Percentiles rank a stretch among this genome's conserved stretches.
Evolutionary conservation across 1,140 invertebrate species (phyloP).

Genomic region (Zaprionus nigranus): DNA sequence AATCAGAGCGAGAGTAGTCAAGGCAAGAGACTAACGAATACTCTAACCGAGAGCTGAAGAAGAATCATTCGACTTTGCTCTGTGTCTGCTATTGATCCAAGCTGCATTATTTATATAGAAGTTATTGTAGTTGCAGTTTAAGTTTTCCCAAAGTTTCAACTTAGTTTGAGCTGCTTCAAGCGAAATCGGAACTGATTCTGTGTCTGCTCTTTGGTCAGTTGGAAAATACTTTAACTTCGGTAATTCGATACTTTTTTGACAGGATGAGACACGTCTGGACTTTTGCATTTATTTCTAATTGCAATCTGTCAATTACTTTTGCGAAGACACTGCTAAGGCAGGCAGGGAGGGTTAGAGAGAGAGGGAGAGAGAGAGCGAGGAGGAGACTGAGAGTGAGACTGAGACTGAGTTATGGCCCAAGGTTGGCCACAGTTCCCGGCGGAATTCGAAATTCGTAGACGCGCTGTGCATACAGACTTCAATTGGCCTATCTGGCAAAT

Average conservation of each 20-base stretch:
- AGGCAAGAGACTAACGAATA: slow-evolving; percentile 12
- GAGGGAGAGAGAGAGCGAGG: background rate
- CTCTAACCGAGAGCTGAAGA: background rate
- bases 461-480: slow-evolving; percentile 38
- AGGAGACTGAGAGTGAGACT: background rate
- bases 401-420: slow-evolving; percentile 56
- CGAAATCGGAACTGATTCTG: background rate
- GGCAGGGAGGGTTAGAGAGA: background rate
- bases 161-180: background rate
- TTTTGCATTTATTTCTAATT: slow-evolving; percentile 76
- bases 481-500: slow-evolving; percentile 72
- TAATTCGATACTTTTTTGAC: slow-evolving; percentile 66
- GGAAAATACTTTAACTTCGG: slow-evolving; percentile 9
- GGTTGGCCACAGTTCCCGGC: slow-evolving; percentile 40
- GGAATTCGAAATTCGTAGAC: slow-evolving; percentile 18
- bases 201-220: slow-evolving; percentile 3
- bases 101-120: background rate
- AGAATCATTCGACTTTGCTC: background rate
- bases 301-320: slow-evolving; percentile 74
- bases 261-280: slow-evolving; percentile 43
- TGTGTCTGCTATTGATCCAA: background rate
- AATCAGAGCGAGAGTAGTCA: background rate
- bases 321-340: background rate
- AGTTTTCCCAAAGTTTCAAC: background rate
- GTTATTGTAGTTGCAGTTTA: background rate